phyloP scores from a whole-genome alignment of 2,113 vertebrate genomes.

The Oncorhynchus tshawytscha region DNA sequence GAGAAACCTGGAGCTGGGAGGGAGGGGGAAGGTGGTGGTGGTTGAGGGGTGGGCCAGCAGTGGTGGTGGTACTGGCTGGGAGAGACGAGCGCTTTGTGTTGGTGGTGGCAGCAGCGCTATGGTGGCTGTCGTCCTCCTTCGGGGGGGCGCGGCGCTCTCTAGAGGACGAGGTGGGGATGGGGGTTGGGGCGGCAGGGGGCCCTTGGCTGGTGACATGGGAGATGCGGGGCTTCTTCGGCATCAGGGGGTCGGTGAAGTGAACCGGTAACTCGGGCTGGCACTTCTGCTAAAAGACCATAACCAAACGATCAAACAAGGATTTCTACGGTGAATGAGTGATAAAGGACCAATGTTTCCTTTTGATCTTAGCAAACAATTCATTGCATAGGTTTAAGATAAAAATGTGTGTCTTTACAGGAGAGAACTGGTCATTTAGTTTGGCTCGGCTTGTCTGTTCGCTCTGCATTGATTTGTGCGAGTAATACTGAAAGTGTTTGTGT shows the following conservation, averaged over 20 bases:
- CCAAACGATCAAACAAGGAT: neutral
- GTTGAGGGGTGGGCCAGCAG: conserved; percentile 28
- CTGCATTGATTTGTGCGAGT: too few species aligned
- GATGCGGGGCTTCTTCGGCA: conserved; percentile 83
- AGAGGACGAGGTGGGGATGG: conserved; percentile 48
- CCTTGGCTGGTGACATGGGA: conserved; percentile 79
- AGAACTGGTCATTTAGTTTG: neutral
- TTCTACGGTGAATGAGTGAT: neutral
- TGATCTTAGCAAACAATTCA: too few species aligned
- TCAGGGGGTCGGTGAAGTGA: conserved; percentile 79
- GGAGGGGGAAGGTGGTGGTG: conserved; percentile 54
- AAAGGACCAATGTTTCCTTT: too few species aligned
- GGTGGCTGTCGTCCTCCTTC: conserved; percentile 64
- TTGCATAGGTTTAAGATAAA: too few species aligned
- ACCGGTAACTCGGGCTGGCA: conserved; percentile 54
- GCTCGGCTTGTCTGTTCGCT: neutral
- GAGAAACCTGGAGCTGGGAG: conserved; percentile 65
- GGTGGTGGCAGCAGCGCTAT: conserved; percentile 26
- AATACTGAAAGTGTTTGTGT: too few species aligned
- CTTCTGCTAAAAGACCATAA: conserved; percentile 71
- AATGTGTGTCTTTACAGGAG: neutral
- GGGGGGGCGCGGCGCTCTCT: conserved; percentile 37
- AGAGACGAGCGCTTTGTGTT: conserved; percentile 55
- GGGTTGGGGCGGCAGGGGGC: conserved; percentile 44
- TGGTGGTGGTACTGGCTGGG: conserved; percentile 35